A percentile compares a stretch with the other conserved stretches of the same genome.
Evolutionary conservation across 2,113 vertebrate species (phyloP).

Genomic region (Hydropotes inermis): DNA sequence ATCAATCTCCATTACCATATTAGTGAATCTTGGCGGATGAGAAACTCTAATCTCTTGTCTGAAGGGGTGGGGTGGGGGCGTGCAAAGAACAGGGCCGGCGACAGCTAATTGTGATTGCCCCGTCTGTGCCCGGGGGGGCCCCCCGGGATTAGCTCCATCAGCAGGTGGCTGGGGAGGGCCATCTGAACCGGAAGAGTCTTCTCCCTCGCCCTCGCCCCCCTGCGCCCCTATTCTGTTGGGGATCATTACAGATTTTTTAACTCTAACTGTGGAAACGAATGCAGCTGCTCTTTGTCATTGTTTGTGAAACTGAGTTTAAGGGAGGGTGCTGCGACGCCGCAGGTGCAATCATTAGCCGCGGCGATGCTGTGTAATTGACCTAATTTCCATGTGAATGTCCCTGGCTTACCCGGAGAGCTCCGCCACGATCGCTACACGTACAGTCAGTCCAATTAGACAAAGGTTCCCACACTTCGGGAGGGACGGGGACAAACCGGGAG

Average conservation of each 20-base stretch:
- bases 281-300: slow-evolving; percentile 73
- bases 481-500: slow-evolving; percentile 53
- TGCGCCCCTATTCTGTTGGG: slow-evolving; percentile 62
- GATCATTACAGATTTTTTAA: slow-evolving; percentile 70
- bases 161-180: slow-evolving; percentile 66
- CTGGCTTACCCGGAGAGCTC: background rate
- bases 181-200: slow-evolving; percentile 64
- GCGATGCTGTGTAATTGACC: slow-evolving; percentile 68
- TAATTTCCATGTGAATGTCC: slow-evolving; percentile 77
- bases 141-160: slow-evolving; percentile 12
- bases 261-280: slow-evolving; percentile 64
- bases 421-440: slow-evolving; percentile 40
- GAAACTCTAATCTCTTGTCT: slow-evolving; percentile 29
- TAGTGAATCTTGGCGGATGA: slow-evolving; percentile 17
- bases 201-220: slow-evolving; percentile 10
- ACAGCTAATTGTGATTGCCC: background rate
- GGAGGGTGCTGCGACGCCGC: slow-evolving; percentile 61
- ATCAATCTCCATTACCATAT: slow-evolving; percentile 1
- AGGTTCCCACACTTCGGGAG: slow-evolving; percentile 74
- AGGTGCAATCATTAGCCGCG: slow-evolving; percentile 62
- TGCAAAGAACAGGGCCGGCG: background rate
- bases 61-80: background rate
- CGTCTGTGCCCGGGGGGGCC: background rate
- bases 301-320: slow-evolving; percentile 74
- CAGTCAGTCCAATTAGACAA: slow-evolving; percentile 73